Evolutionary conservation across 1,140 invertebrate species (phyloP), one percentile per base, ranked within the genome.

Genomic region (Lepidotrigona ventralis): DNA sequence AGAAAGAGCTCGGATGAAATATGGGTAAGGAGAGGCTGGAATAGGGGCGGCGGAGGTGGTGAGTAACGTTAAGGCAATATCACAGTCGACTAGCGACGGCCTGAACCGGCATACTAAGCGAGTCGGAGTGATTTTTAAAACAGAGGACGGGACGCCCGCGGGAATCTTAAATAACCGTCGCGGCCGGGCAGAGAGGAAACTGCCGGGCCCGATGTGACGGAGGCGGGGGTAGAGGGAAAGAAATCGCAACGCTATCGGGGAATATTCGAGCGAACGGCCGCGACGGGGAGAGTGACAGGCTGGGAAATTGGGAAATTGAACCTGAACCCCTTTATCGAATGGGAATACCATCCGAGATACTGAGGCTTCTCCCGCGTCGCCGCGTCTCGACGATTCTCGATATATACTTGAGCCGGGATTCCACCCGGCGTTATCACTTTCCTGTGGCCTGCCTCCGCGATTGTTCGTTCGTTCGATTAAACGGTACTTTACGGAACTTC

Each of bases 221-320:
- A 6, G 1, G 17, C 17, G 17, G 17, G 26, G 26, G 0, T 2
- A 1, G 26, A 64, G 26, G 58, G 21, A 73, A 56, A 74, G 75
- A 51, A 70, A 81, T 81, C 63, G 79, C 21, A 71, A 64, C 60
- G 72, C 15, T 60, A 51, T 54, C 70, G 74, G 70, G 77, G 84
- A 90, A 91, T 91, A 91, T 90, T 90, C 86, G 70, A 84, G 74
- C 76, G 86, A 88, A 63, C 75, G 73, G 9, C 64, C 76, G 75
- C 80, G 83, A 88, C 56, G 68, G 79, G 74, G 58, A 86, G 86
- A 90, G 86, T 90, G 91, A 91, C 91, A 89, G 85, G 54, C 71
- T 72, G 82, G 85, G 90, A 91, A 91, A 92, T 92, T 92, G 91
- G 90, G 89, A 91, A 92, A 92, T 91, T 92, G 89, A 91, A 91